Evolutionary conservation across 2,113 vertebrate species (phyloP).

Genomic region (Rhea pennata): DNA sequence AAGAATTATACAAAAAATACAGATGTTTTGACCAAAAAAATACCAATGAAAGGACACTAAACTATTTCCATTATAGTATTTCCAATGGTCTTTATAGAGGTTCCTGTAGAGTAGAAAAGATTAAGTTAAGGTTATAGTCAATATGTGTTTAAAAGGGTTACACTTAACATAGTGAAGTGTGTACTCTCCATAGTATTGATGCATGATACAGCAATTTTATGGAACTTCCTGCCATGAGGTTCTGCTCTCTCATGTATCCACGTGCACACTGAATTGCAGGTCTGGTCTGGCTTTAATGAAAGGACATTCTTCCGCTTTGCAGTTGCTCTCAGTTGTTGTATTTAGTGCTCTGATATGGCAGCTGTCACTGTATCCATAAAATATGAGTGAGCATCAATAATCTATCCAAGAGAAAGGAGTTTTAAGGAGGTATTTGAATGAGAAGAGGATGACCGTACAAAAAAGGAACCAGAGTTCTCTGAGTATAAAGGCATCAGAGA

Average conservation of each 20-base stretch:
- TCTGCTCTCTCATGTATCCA: not conserved
- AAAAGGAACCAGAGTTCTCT: not conserved
- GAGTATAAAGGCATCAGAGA: rapidly evolving
- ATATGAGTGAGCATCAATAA: conserved; percentile 17
- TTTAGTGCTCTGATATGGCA: not conserved
- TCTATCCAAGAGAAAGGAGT: not conserved
- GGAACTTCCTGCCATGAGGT: not conserved
- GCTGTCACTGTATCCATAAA: conserved; percentile 4
- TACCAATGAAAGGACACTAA: not conserved
- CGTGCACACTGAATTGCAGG: not conserved
- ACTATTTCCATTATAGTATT: not conserved
- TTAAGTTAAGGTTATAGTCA: not conserved
- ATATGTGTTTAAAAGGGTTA: not conserved
- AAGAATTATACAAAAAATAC: not conserved
- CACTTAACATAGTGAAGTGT: not conserved
- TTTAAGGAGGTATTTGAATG: conserved; percentile 39
- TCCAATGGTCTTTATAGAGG: not conserved
- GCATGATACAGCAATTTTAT: not conserved
- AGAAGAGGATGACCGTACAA: not conserved
- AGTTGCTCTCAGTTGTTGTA: not conserved
- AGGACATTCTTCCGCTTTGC: not conserved
- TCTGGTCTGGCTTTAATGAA: not conserved
- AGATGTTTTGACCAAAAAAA: not conserved
- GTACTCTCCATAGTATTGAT: not conserved
- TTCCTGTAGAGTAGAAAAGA: not conserved